Conservation (phyloP, 2,797 vertebrate species). For the Channa striata region DNA sequence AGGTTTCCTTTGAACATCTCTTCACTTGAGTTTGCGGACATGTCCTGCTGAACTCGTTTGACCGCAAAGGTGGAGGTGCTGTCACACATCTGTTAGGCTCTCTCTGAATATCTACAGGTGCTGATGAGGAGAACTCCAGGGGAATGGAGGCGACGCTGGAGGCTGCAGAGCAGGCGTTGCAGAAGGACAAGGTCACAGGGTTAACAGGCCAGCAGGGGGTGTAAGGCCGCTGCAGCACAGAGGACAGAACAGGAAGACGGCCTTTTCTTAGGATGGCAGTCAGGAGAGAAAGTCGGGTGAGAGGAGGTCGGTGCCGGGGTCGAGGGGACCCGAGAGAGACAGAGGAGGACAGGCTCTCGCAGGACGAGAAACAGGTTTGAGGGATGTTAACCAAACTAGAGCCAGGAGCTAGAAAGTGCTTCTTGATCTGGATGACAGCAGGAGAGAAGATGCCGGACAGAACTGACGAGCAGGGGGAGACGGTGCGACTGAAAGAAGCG, state of each 20-base stretch:
- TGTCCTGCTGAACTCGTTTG: conserved; percentile 14
- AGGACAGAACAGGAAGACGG: conserved; percentile 82
- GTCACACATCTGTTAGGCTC: conserved; percentile 38
- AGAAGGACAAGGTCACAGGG: conserved; percentile 79
- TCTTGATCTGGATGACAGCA: conserved; percentile 84
- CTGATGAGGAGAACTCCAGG: conserved; percentile 67
- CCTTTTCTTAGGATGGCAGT: conserved; percentile 95
- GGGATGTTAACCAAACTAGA: conserved; percentile 87
- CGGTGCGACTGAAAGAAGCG: conserved; percentile 68
- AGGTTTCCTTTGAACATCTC: conserved; percentile 29
- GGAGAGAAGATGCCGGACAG: conserved; percentile 83
- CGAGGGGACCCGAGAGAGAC: conserved; percentile 74
- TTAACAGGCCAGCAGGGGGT: conserved; percentile 85
- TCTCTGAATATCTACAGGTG: conserved; percentile 58
- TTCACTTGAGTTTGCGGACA: conserved; percentile 24
- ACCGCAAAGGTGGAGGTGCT: conserved; percentile 34
- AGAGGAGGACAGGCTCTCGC: conserved; percentile 81
- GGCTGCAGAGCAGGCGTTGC: conserved; percentile 83
- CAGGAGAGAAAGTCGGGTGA: conserved; percentile 91
- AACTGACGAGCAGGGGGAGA: conserved; percentile 79
- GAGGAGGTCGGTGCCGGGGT: conserved; percentile 79
- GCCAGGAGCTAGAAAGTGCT: conserved; percentile 87
- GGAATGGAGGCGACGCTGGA: conserved; percentile 82
- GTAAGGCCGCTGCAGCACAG: conserved; percentile 80
- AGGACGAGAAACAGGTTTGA: conserved; percentile 82